Evolutionary conservation across 2,113 vertebrate genomes (phyloP).

Genomic region (Morphnarchus princeps): DNA sequence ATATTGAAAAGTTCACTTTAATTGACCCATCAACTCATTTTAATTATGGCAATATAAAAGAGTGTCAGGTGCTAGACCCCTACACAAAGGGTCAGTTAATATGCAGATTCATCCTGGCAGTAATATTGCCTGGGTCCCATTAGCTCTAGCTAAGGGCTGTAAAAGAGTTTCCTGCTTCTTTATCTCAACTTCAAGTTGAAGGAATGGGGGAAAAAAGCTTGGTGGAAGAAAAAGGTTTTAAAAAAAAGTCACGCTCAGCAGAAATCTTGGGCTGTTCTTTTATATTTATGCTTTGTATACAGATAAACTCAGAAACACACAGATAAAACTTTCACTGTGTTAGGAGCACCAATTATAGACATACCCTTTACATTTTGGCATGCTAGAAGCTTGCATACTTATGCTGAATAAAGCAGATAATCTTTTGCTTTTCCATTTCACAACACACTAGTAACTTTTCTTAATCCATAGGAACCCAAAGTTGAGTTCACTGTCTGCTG

Average conservation of each 20-base stretch:
- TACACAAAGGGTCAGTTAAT: not conserved
- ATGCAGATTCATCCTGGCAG: not conserved
- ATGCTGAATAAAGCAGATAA: not conserved
- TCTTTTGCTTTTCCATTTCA: conserved; percentile 21
- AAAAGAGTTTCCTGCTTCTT: not conserved
- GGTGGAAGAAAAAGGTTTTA: not conserved
- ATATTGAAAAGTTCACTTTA: conserved; percentile 37
- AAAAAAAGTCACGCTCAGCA: not conserved
- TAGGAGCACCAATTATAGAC: not conserved
- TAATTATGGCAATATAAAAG: conserved; percentile 34
- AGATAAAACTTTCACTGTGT: not conserved
- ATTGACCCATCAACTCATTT: conserved; percentile 1
- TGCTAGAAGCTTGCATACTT: not conserved
- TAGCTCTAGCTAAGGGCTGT: not conserved
- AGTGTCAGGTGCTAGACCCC: not conserved
- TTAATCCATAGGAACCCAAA: not conserved
- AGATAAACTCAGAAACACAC: not conserved
- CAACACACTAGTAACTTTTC: not conserved
- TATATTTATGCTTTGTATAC: not conserved
- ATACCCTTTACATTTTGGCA: not conserved
- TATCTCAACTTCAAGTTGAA: not conserved
- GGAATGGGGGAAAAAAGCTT: not conserved
- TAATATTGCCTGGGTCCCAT: not conserved
- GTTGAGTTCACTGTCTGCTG: conserved; percentile 20
- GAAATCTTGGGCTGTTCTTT: not conserved